phyloP scores from a whole-genome alignment of 2,797 vertebrate species.

The Phrynocephalus forsythii region DNA sequence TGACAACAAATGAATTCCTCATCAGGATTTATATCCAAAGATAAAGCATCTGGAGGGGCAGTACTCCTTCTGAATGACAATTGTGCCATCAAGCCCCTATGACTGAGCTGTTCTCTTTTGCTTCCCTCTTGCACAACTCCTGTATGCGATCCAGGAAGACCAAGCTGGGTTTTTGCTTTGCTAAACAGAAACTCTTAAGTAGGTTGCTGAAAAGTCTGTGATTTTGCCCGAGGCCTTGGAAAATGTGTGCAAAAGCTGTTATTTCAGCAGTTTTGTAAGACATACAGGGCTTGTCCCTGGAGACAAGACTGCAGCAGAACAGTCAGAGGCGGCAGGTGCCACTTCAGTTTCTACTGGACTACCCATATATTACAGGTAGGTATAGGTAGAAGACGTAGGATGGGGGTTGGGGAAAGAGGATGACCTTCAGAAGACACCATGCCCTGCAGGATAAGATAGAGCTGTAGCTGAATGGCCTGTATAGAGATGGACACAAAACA shows the following conservation, averaged over 20 bases:
- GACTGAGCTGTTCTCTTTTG: neutral
- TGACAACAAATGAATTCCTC: neutral
- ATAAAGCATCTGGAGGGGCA: neutral
- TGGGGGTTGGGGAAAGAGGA: neutral
- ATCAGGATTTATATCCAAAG: neutral
- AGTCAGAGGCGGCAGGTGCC: neutral
- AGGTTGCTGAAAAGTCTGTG: neutral
- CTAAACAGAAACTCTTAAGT: neutral
- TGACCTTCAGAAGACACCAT: neutral
- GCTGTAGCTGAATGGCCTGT: neutral
- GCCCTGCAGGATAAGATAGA: neutral
- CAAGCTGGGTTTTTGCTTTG: fast-evolving
- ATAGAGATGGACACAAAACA: no score
- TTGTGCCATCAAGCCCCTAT: neutral
- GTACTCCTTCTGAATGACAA: neutral
- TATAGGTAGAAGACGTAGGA: neutral
- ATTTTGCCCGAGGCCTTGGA: fast-evolving
- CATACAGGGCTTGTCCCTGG: neutral
- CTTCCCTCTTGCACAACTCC: fast-evolving
- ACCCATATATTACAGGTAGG: neutral
- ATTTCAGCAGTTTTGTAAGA: fast-evolving
- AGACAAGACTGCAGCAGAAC: neutral
- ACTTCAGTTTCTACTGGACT: fast-evolving
- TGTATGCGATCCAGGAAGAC: neutral
- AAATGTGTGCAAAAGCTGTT: neutral